Percentiles rank a stretch among this genome's conserved stretches.
phyloP scores from a whole-genome alignment of 1,140 invertebrate species.

The Scaptomyza montana region DNA sequence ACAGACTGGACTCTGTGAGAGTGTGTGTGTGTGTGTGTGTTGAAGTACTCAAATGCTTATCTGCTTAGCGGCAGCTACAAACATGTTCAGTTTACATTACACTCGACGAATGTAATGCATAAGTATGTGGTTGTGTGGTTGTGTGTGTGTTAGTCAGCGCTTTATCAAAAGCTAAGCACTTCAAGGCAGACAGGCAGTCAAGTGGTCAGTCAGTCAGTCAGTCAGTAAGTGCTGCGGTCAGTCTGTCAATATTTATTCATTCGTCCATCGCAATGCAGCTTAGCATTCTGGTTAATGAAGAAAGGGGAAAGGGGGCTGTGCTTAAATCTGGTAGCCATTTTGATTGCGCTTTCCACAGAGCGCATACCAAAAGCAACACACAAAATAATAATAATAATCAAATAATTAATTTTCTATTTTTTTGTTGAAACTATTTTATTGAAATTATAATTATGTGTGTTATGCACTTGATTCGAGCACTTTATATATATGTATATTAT shows the following conservation, averaged over 20 bases:
- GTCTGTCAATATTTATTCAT: constrained; percentile 55
- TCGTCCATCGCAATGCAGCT: constrained; percentile 60
- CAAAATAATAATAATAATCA: neutral
- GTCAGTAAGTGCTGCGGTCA: constrained; percentile 59
- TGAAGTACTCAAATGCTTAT: constrained; percentile 66
- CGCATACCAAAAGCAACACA: constrained; percentile 11
- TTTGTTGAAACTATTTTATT: constrained; percentile 16
- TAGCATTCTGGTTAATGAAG: constrained; percentile 29
- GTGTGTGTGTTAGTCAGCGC: constrained; percentile 28
- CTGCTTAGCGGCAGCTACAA: constrained; percentile 69
- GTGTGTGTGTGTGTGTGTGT: neutral
- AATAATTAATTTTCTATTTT: neutral
- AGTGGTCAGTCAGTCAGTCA: constrained; percentile 55
- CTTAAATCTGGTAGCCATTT: constrained; percentile 54
- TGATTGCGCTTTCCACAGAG: constrained; percentile 34
- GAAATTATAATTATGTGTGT: constrained; percentile 18
- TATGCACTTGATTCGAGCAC: constrained; percentile 1
- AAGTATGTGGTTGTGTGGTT: constrained; percentile 2
- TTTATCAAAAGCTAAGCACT: constrained; percentile 66
- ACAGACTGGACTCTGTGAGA: constrained; percentile 12
- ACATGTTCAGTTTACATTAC: constrained; percentile 38
- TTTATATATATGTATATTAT: neutral
- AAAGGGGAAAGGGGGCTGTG: neutral
- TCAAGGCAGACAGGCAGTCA: constrained; percentile 56
- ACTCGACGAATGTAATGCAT: constrained; percentile 6